phyloP scores from a whole-genome alignment of 1,140 invertebrate genomes.

The Aradophagus sp. region DNA sequence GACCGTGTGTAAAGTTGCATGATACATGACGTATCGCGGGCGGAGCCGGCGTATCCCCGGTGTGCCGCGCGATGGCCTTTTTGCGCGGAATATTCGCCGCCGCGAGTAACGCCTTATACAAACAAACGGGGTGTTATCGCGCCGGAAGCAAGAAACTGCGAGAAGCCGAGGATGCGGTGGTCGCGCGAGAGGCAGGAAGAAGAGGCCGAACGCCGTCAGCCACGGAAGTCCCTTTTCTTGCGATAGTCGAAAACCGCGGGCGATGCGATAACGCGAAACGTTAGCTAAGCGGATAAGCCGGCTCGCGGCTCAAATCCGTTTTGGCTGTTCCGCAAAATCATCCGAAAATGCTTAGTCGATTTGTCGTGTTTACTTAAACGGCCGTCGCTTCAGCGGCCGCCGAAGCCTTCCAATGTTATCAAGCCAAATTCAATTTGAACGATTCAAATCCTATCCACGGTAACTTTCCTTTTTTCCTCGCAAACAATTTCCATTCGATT shows the following conservation, averaged over 20 bases:
- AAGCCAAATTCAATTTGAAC: not conserved
- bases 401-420: too few species aligned
- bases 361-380: conserved; percentile 32
- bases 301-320: conserved; percentile 50
- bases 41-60: conserved; percentile 29
- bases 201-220: conserved; percentile 54
- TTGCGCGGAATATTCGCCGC: conserved; percentile 43
- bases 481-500: too few species aligned
- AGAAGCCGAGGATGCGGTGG: conserved; percentile 32
- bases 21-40: conserved; percentile 59
- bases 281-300: conserved; percentile 60
- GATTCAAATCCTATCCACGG: not conserved
- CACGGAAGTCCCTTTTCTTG: conserved; percentile 41
- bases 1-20: conserved; percentile 56
- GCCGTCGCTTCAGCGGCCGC: not conserved
- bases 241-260: conserved; percentile 67
- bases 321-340: conserved; percentile 43
- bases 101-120: conserved; percentile 60
- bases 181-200: conserved; percentile 40
- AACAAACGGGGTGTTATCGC: conserved; percentile 64
- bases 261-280: conserved; percentile 66
- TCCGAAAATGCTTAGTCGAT: conserved; percentile 53
- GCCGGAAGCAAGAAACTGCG: conserved; percentile 51
- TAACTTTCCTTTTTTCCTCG: too few species aligned
- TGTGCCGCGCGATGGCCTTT: conserved; percentile 45